phyloP scores from a whole-genome alignment of 2,113 vertebrate genomes.

The Sylvietta virens region DNA sequence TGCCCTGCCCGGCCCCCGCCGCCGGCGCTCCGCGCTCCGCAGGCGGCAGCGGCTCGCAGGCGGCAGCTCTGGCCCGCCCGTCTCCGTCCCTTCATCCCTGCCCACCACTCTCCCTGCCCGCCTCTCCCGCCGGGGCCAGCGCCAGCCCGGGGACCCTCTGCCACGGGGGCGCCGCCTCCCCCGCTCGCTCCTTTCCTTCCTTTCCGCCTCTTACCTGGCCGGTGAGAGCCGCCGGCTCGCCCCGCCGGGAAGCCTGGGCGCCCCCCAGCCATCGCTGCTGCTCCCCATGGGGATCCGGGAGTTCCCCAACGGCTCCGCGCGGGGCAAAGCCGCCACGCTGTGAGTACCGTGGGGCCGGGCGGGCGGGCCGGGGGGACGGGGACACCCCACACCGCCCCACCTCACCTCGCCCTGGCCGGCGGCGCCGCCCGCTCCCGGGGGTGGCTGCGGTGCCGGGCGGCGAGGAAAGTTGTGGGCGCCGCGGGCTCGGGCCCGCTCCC shows the following conservation, averaged over 20 bases:
- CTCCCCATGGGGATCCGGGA: slow-evolving; percentile 74
- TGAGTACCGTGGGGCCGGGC: slow-evolving; percentile 43
- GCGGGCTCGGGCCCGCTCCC: not conserved
- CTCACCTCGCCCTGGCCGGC: not conserved
- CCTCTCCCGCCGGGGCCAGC: not conserved
- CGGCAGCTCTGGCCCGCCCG: not conserved
- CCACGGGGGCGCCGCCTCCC: not conserved
- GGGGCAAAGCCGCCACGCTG: slow-evolving; percentile 63
- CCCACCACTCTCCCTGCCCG: not conserved
- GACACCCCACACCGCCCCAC: not conserved
- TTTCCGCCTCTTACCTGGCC: not conserved
- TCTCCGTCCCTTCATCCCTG: not conserved
- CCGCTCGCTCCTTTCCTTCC: not conserved
- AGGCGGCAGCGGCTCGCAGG: not conserved
- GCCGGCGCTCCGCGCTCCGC: not conserved
- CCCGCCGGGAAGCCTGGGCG: slow-evolving; percentile 54
- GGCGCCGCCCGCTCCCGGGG: not conserved
- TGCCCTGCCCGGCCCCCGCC: not conserved
- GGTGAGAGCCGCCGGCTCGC: slow-evolving; percentile 25
- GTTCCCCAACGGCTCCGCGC: slow-evolving; percentile 69
- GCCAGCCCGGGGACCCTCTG: not conserved
- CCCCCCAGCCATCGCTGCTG: slow-evolving; percentile 30
- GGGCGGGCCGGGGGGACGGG: not conserved
- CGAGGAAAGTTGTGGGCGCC: not conserved
- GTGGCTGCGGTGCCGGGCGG: not conserved